These are phyloP conservation scores for Squalus acanthias DNA, from an alignment of 2,797 vertebrate genomes.

Conservation along the genomic window DNA sequence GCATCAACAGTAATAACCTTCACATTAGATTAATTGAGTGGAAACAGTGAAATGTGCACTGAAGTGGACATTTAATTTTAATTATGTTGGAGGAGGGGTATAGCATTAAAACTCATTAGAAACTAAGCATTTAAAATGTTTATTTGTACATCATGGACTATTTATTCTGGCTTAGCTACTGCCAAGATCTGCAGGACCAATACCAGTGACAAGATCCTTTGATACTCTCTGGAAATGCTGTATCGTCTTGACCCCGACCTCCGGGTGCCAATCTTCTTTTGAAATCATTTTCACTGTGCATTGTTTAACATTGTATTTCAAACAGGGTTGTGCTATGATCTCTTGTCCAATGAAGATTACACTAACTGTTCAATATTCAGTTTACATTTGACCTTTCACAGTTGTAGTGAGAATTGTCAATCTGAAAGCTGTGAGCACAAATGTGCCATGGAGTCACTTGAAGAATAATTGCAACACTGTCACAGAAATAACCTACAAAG, in stretches of 20 bases:
- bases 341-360: no score
- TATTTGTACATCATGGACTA: not conserved
- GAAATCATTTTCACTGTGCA: not conserved
- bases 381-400: not conserved
- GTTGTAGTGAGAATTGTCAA: not conserved
- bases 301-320: not conserved
- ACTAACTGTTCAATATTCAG: not conserved
- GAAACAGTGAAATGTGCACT: not conserved
- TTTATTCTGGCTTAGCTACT: not conserved
- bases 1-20: no score
- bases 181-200: not conserved
- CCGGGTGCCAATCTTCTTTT: not conserved
- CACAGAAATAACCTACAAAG: not conserved
- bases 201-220: not conserved
- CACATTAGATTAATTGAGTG: conserved; percentile 3
- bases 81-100: not conserved
- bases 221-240: not conserved
- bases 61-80: not conserved
- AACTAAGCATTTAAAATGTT: not conserved
- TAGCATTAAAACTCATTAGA: conserved; percentile 15
- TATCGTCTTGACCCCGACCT: not conserved
- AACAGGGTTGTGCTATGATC: not conserved
- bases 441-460: not conserved
- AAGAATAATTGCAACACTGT: not conserved
- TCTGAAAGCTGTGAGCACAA: no score